Conservation (phyloP, 1,140 invertebrate species). For the Meloidogyne chitwoodi region DNA sequence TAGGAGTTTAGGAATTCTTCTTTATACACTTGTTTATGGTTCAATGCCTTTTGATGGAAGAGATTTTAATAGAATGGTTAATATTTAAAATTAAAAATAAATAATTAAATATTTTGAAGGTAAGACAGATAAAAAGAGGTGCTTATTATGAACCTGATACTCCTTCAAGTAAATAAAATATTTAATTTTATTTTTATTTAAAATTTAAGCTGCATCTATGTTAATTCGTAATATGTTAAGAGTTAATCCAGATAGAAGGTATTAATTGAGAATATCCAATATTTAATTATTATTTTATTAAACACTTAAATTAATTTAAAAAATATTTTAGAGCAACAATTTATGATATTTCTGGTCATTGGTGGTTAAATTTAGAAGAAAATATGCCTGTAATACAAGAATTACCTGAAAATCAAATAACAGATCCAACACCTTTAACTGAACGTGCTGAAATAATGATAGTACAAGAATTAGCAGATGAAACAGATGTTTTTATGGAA, state of each 20-base stretch:
- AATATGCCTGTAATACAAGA: constrained; percentile 60
- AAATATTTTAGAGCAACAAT: constrained; percentile 70
- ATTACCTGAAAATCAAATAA: constrained; percentile 59
- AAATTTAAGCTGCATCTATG: constrained; percentile 77
- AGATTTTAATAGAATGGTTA: constrained; percentile 90
- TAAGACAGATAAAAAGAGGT: constrained; percentile 90
- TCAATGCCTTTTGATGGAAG: constrained; percentile 99
- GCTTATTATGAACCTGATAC: constrained; percentile 94
- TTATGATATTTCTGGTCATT: constrained; percentile 85
- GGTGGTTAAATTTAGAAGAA: constrained; percentile 77
- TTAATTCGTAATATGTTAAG: constrained; percentile 89
- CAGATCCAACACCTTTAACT: constrained; percentile 55
- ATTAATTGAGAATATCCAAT: not conserved
- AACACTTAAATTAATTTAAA: not conserved
- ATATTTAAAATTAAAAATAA: constrained; percentile 78
- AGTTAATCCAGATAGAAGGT: constrained; percentile 77
- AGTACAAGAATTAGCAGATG: constrained; percentile 58
- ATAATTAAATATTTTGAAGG: constrained; percentile 57
- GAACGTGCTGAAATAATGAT: constrained; percentile 59
- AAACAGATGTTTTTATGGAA: constrained; percentile 60
- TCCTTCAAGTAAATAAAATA: constrained; percentile 71
- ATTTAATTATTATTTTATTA: not conserved
- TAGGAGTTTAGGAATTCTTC: constrained; percentile 90
- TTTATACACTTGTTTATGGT: constrained; percentile 96
- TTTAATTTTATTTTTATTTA: not conserved